phyloP scores from a whole-genome alignment of 2,797 vertebrate species.

The Mastacembelus armatus region DNA sequence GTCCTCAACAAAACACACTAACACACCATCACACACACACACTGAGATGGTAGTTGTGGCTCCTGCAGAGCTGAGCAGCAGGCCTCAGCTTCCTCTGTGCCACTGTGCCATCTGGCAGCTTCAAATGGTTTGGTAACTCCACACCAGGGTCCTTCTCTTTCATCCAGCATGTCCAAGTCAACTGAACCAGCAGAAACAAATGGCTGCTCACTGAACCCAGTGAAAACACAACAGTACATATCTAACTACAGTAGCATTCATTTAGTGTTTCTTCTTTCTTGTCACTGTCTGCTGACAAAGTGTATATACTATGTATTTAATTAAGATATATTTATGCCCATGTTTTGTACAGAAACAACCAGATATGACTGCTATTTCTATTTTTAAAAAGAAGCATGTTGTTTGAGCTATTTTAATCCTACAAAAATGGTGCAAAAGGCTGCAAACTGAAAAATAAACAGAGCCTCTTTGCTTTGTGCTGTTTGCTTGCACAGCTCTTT shows the following conservation, averaged over 20 bases:
- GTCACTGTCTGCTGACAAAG: no score
- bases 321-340: no score
- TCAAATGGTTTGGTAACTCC: slow-evolving; percentile 61
- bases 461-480: neutral
- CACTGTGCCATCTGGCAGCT: slow-evolving; percentile 69
- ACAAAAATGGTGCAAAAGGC: neutral
- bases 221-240: neutral
- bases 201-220: neutral
- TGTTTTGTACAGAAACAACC: neutral
- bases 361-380: neutral
- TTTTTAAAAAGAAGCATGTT: neutral
- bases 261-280: neutral
- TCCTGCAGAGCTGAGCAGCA: slow-evolving; percentile 53
- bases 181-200: neutral
- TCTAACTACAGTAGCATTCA: neutral
- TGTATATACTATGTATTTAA: no score
- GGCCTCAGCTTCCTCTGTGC: slow-evolving; percentile 53
- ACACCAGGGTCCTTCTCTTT: slow-evolving; percentile 53
- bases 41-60: slow-evolving; percentile 21
- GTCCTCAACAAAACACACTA: slow-evolving; percentile 14
- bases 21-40: slow-evolving; percentile 22
- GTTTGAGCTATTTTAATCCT: neutral
- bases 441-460: neutral
- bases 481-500: neutral
- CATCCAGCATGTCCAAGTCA: slow-evolving; percentile 16